Conservation (phyloP, 2,113 vertebrate species). For the Ciconia boyciana region DNA sequence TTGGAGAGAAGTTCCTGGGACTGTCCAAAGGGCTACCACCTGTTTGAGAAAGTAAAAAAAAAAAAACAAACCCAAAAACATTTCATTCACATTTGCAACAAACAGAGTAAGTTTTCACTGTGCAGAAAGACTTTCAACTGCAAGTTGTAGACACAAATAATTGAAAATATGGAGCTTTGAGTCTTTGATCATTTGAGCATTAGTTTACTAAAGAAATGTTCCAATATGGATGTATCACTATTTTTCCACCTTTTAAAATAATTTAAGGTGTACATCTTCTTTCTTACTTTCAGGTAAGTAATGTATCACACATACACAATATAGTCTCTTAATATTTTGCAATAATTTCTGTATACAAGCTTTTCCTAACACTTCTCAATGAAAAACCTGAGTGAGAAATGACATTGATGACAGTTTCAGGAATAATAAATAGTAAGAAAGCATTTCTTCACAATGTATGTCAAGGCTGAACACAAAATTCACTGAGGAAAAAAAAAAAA, state of each 20-base stretch:
- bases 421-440: not conserved
- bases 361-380: not conserved
- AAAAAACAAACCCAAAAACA: not conserved
- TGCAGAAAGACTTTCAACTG: not conserved
- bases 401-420: not conserved
- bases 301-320: not conserved
- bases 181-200: not conserved
- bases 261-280: not conserved
- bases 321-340: not conserved
- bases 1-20: slow-evolving; percentile 96
- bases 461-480: not conserved
- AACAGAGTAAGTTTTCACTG: not conserved
- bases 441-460: not conserved
- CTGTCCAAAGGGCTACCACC: slow-evolving; percentile 96
- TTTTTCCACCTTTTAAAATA: not conserved
- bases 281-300: not conserved
- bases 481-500: not conserved
- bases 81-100: not conserved
- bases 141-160: not conserved
- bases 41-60: slow-evolving; percentile 56
- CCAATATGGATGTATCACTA: not conserved
- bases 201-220: not conserved
- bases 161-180: not conserved
- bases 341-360: not conserved
- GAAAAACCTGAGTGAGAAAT: not conserved